Percentiles rank a stretch among this genome's conserved stretches.
phyloP scores from a whole-genome alignment of 2,113 vertebrate species.

The Phaetusa simplex region DNA sequence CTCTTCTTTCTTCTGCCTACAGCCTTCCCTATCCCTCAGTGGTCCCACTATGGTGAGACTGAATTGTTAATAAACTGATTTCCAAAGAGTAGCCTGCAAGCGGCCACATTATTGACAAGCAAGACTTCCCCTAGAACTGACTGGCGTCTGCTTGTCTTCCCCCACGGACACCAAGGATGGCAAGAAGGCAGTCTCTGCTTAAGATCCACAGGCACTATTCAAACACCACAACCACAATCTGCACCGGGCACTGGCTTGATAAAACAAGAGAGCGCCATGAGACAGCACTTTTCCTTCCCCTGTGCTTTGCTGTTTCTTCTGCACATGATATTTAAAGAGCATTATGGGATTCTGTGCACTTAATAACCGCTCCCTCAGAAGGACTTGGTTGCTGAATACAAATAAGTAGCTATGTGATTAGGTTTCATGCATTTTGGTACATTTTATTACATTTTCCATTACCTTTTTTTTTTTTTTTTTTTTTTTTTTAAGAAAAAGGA shows the following conservation, averaged over 20 bases:
- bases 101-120: background rate
- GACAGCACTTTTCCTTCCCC: conserved; percentile 25
- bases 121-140: background rate
- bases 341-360: conserved; percentile 46
- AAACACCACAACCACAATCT: background rate
- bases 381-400: conserved; percentile 38
- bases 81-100: background rate
- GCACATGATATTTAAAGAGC: conserved; percentile 57
- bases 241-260: background rate
- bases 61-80: background rate
- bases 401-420: conserved; percentile 31
- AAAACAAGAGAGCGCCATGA: background rate
- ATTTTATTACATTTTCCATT: conserved; percentile 27
- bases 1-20: background rate
- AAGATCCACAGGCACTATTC: background rate
- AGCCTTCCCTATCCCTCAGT: background rate
- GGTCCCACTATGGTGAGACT: background rate
- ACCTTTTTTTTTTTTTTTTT: background rate
- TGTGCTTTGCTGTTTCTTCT: background rate
- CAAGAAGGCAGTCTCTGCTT: background rate
- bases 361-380: conserved; percentile 25
- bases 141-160: background rate
- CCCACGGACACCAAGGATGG: accelerated
- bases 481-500: background rate
- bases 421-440: conserved; percentile 13